Evolutionary conservation across 2,797 vertebrate species (phyloP).

Genomic region (Taeniopygia guttata): DNA sequence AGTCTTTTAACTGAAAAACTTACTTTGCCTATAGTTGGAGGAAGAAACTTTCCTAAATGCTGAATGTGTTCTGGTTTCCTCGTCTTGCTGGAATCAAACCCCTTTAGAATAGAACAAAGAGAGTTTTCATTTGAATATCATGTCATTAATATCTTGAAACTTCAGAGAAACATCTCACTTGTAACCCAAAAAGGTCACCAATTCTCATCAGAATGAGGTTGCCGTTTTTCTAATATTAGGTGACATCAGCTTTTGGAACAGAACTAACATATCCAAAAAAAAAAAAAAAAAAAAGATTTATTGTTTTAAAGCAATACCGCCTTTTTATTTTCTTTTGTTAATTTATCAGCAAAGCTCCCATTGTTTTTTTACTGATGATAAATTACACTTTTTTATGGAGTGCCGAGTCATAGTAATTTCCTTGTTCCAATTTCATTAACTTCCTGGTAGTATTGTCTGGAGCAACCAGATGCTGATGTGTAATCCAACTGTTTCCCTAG

Average conservation of each 20-base stretch:
- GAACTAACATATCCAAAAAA: constrained; percentile 30
- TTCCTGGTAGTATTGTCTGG: constrained; percentile 79
- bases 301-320: constrained; percentile 22
- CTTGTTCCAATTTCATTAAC: constrained; percentile 74
- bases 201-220: background rate
- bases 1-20: background rate
- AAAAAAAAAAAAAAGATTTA: constrained; percentile 32
- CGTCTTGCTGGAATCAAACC: background rate
- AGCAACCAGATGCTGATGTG: constrained; percentile 71
- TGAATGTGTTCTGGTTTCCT: background rate
- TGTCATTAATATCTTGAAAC: constrained; percentile 24
- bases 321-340: constrained; percentile 61
- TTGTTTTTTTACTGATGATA: constrained; percentile 72
- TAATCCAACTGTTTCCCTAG: constrained; percentile 75
- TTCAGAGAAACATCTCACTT: constrained; percentile 22
- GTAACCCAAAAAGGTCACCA: background rate
- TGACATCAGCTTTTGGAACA: constrained; percentile 55
- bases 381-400: constrained; percentile 74
- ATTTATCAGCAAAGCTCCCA: constrained; percentile 65
- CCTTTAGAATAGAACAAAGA: background rate
- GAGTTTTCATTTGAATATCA: constrained; percentile 17
- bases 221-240: constrained; percentile 50
- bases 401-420: constrained; percentile 75
- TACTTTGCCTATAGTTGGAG: background rate
- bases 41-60: background rate